Conservation (phyloP, 2,888 invertebrate species). For the Spialia ferax region DNA sequence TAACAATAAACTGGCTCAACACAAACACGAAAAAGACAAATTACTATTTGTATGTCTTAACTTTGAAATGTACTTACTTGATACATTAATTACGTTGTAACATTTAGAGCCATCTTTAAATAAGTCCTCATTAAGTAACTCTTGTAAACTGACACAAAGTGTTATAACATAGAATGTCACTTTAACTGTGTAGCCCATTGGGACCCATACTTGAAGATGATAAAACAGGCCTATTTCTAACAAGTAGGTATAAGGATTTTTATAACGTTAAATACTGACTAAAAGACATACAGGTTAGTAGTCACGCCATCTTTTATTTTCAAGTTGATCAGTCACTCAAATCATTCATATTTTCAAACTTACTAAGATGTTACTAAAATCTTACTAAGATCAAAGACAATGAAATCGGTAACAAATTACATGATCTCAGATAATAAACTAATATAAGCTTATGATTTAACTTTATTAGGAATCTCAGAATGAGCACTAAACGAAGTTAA, state of each 20-base stretch:
- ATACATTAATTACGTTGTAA: neutral
- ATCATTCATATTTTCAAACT: too few species aligned
- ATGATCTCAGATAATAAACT: conserved; percentile 22
- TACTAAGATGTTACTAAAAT: too few species aligned
- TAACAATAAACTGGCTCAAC: neutral
- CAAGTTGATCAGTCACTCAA: too few species aligned
- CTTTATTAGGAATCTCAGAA: conserved; percentile 65
- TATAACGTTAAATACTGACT: neutral
- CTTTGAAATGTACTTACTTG: neutral
- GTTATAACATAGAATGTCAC: too few species aligned
- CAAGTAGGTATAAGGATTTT: neutral
- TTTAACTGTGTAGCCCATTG: too few species aligned
- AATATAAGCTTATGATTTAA: conserved; percentile 48
- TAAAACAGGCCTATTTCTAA: too few species aligned
- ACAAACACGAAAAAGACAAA: neutral
- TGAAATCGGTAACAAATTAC: neutral
- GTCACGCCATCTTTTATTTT: neutral
- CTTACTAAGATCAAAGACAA: neutral
- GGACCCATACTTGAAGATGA: too few species aligned
- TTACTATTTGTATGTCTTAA: too few species aligned
- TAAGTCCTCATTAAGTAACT: too few species aligned
- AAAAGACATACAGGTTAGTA: neutral
- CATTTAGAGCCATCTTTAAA: neutral
- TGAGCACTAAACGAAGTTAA: conserved; percentile 55
- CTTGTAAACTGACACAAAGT: too few species aligned